Base-by-base conservation (phyloP, 2,113 vertebrate genomes). In the Pagrus major region DNA sequence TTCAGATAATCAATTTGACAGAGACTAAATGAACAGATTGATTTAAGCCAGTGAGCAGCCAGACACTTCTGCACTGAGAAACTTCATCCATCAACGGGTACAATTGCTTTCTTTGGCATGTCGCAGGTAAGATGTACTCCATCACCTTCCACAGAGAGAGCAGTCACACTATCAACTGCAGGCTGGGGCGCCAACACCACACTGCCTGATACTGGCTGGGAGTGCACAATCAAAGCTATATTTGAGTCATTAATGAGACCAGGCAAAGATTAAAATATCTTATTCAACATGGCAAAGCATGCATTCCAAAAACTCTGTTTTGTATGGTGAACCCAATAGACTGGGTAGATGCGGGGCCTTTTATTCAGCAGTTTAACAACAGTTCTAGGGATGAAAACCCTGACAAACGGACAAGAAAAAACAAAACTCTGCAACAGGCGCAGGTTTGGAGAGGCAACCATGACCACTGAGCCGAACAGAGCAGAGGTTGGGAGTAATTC, bases 11-110 rank as follows among this genome's bases (percentile, higher is more conserved):
- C 89, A 90, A 86, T 88, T 88, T 83, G 76, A 90, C 84, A 86
- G 75, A 92, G 89, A 88, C 87, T 85, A 91, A 92, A 94, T 86
- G 85, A 92, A 86, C 76, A 86, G 89, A 93, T 91, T 93, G 91
- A 92, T 93, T 93, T 91, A 89, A 92, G 78, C 70, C 80, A 81
- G 81, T 86, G 81, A 89, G 77, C 67, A 71, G 73, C 73, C 76
- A 90, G 84, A 91, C 78, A 89, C 81, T 37, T 73, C 69, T 76
- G 85, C 89, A 69, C 76, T n/a, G 78, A 74, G 76, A 86, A 88
- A 89, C 80, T 86, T 83, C 88, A 93, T 94, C 90, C 91, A 93
- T 93, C 92, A 94, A 35, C 21, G 42, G 58, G 68, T 70, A 88
- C 89, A 91, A 91, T 81, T 89, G 92, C 88, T 92, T 90, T 89